Conservation (phyloP, 2,888 invertebrate species). For the Julus scandinavius region DNA sequence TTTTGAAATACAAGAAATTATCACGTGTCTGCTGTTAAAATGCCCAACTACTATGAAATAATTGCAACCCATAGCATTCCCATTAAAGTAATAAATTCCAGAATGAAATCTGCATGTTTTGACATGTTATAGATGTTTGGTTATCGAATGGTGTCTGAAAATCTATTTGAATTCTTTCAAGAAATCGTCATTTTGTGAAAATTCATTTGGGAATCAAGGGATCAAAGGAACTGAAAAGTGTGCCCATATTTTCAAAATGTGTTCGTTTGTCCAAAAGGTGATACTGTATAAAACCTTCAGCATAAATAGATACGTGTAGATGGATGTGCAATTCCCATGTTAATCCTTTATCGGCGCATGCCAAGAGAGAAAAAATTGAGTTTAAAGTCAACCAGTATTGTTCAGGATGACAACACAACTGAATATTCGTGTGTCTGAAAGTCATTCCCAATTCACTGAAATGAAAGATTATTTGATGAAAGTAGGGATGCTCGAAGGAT, state of each 20-base stretch:
- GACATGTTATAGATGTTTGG: neutral
- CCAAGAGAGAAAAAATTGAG: neutral
- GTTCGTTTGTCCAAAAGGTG: neutral
- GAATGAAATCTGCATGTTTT: neutral
- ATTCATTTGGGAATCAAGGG: neutral
- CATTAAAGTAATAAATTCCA: neutral
- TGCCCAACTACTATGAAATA: too few species aligned
- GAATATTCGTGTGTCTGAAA: neutral
- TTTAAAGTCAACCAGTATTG: slow-evolving; percentile 5
- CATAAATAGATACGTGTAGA: slow-evolving; percentile 17
- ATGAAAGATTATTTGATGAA: slow-evolving; percentile 32
- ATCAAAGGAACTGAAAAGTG: neutral
- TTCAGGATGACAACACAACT: slow-evolving; percentile 23
- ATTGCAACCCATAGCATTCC: neutral
- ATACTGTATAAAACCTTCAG: neutral
- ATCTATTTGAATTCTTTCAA: slow-evolving; percentile 11
- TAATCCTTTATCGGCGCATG: neutral
- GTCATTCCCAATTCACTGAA: slow-evolving; percentile 38
- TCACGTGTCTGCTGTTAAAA: neutral
- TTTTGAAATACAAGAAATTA: neutral
- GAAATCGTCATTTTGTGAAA: slow-evolving; percentile 36
- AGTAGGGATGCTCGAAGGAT: neutral
- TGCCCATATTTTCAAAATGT: neutral
- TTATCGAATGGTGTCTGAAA: neutral
- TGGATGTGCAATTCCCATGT: slow-evolving; percentile 44